Conservation (phyloP, 2,797 vertebrate genomes). For the Etheostoma perlongum region DNA sequence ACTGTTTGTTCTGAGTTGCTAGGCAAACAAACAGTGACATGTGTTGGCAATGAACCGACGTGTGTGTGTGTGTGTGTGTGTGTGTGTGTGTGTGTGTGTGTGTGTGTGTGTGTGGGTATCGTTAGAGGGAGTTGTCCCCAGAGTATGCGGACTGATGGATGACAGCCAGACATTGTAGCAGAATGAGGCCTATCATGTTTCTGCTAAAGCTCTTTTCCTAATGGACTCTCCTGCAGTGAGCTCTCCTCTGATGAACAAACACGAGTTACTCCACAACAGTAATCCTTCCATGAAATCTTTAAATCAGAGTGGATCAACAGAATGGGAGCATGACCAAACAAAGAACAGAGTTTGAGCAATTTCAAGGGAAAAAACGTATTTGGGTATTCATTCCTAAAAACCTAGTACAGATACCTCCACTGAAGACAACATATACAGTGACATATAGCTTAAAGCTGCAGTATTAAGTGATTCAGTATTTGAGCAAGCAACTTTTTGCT, state of each 20-base stretch:
- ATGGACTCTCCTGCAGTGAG: constrained; percentile 26
- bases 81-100: constrained; percentile 14
- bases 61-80: constrained; percentile 13
- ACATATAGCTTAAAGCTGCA: not conserved
- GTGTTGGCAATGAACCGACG: not conserved
- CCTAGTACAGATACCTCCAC: too few species aligned
- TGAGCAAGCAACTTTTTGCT: too few species aligned
- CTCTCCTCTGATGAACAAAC: constrained; percentile 12
- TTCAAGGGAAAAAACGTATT: not conserved
- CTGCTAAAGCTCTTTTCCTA: constrained; percentile 53
- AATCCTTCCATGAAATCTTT: constrained; percentile 6
- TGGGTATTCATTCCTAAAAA: not conserved
- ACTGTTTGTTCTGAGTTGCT: constrained; percentile 29
- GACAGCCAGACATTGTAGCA: constrained; percentile 47
- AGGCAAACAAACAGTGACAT: constrained; percentile 37
- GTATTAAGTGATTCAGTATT: not conserved
- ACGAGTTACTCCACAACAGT: not conserved
- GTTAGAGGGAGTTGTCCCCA: constrained; percentile 24
- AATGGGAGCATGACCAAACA: not conserved
- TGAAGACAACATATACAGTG: not conserved
- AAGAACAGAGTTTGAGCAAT: not conserved
- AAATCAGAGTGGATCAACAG: constrained; percentile 6
- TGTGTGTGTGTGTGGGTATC: constrained; percentile 13
- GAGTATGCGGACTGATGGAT: constrained; percentile 56
- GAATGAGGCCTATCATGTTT: constrained; percentile 60